Evolutionary conservation across 2,888 invertebrate species (phyloP), one percentile per base, ranked within the genome.

Genomic region (Exephanes ischioxanthus): DNA sequence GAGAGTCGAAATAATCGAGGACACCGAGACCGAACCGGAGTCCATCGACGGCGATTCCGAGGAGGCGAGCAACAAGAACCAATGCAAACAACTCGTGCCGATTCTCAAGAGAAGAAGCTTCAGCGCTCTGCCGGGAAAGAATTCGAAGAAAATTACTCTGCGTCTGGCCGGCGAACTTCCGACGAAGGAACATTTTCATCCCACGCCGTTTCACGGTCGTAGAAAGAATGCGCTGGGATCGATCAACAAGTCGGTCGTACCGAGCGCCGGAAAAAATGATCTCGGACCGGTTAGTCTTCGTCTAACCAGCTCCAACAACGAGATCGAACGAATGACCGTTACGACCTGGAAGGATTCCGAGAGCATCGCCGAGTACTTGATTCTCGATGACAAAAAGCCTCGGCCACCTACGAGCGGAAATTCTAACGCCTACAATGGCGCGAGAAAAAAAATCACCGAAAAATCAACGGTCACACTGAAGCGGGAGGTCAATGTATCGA

Each of bases 1-100:
- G 88, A 93, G 94, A 82, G 95, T 95, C 2, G 94, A 95, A 87
- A 94, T 95, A 66, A 80, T 93, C 2, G 94, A 94, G 83, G 94
- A 94, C 72, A 94, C 93, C 2, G 94, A 94, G 85, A 94, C 94
- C 0, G 94, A 94, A 61, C 89, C 92, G 3, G 92, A 92, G 77
- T 92, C 89, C 16, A 87, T 90, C 48, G 93, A 93, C 61, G 92
- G 91, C 2, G 93, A 93, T 73, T 78, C 90, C 0, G 93, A 92
- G 45, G 92, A 92, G 26, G 89, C 87, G 48, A 90, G 88, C 37
- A 73, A 80, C 33, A 87, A 71, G 41, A 68, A 66, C 19, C 85
- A 79, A 71, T 89, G 86, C n/a, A 89, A 85, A 41, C 89, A 90
- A 63, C 72, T 91, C 2, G 77, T 90, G 16, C 89, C 91, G 14